Conservation (phyloP, 2,113 vertebrate species). For the Xenopus borealis region DNA sequence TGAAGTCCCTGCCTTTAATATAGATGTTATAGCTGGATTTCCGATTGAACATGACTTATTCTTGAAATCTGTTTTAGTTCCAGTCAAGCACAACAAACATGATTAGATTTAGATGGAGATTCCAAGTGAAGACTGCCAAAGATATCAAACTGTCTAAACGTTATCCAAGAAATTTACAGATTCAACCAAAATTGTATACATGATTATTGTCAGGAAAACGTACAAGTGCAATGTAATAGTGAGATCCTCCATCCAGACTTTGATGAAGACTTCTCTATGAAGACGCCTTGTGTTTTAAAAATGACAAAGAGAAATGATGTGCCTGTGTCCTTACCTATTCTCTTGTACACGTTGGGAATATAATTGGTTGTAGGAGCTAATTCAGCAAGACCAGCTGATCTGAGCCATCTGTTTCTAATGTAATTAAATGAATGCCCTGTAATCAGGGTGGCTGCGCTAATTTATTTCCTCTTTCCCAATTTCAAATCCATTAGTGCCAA, state of each 20-base stretch:
- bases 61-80: too few relatives aligned
- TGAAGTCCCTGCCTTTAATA: too few relatives aligned
- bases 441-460: slow-evolving; percentile 33
- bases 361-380: slow-evolving; percentile 24
- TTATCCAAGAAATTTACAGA: too few relatives aligned
- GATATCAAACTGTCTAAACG: too few relatives aligned
- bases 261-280: too few relatives aligned
- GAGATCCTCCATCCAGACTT: too few relatives aligned
- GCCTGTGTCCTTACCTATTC: slow-evolving; percentile 11
- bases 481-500: slow-evolving; percentile 27
- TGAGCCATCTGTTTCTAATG: slow-evolving; percentile 28
- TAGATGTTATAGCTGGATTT: too few relatives aligned
- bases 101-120: too few relatives aligned
- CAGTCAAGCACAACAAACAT: too few relatives aligned
- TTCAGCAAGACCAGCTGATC: slow-evolving; percentile 32
- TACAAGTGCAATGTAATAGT: neutral
- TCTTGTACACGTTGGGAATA: slow-evolving; percentile 6
- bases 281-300: too few relatives aligned
- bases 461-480: slow-evolving; percentile 42
- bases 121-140: too few relatives aligned
- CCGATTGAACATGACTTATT: too few relatives aligned
- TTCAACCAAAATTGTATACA: neutral
- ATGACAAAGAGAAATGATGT: neutral
- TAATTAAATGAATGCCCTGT: slow-evolving; percentile 27
- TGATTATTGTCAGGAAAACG: neutral